Conservation (phyloP, 1,140 invertebrate genomes). For the Watersipora subatra region DNA sequence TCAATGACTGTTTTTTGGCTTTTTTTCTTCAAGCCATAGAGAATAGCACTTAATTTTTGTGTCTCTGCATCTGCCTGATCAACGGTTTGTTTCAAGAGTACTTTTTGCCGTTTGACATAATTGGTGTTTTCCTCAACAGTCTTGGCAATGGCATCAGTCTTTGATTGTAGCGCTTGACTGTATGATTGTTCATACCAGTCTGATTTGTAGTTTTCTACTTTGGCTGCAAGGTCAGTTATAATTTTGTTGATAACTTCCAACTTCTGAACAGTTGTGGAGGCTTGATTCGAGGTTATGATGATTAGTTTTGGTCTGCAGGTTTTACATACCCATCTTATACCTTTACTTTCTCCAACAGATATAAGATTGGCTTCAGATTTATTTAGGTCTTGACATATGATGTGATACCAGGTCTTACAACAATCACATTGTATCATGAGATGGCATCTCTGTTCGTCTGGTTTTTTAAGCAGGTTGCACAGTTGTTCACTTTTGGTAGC, state of each 20-base stretch:
- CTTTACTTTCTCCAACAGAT: neutral
- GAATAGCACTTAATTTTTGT: neutral
- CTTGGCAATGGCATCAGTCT: neutral
- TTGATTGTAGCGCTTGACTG: neutral
- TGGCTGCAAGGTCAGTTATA: neutral
- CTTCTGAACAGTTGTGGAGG: neutral
- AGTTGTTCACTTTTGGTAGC: too few species aligned
- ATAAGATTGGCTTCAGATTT: neutral
- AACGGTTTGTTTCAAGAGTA: neutral
- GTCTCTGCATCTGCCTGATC: neutral
- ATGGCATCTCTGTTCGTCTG: conserved; percentile 8
- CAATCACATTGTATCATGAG: conserved; percentile 18
- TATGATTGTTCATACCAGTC: neutral
- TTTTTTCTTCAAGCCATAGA: neutral
- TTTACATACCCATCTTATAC: neutral
- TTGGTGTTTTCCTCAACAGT: neutral
- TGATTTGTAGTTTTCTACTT: neutral
- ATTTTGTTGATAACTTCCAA: neutral
- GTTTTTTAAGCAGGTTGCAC: conserved; percentile 1
- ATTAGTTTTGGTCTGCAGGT: neutral
- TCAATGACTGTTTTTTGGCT: neutral
- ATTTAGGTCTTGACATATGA: neutral
- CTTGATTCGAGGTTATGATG: neutral
- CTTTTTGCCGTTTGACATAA: neutral
- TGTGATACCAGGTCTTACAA: conserved; percentile 13